phyloP scores from a whole-genome alignment of 2,888 invertebrate species.

The Callyntrura guangdongensis region DNA sequence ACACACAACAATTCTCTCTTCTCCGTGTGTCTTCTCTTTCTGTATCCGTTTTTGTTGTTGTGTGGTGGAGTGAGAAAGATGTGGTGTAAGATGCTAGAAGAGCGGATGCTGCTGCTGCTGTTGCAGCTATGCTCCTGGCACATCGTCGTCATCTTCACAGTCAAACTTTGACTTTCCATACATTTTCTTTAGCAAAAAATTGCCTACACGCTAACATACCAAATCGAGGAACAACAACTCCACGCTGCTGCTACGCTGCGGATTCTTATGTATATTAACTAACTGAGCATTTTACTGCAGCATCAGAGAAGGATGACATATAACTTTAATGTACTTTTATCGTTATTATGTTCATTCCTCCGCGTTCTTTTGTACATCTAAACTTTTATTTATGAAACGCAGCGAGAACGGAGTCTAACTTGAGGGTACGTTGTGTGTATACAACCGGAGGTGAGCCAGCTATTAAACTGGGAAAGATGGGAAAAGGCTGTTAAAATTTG shows the following conservation, averaged over 20 bases:
- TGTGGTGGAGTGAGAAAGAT: slow-evolving; percentile 53
- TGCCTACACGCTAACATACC: not conserved
- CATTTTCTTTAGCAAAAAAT: no score
- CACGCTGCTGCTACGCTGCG: not conserved
- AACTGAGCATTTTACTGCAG: slow-evolving; percentile 2
- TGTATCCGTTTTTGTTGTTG: slow-evolving; percentile 48
- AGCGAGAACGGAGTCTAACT: not conserved
- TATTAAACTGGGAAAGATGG: no score
- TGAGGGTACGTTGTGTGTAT: slow-evolving; percentile 18
- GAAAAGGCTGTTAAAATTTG: slow-evolving; percentile 17
- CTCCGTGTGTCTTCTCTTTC: slow-evolving; percentile 40
- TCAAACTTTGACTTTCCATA: no score
- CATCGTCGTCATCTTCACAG: no score
- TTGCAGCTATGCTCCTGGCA: no score
- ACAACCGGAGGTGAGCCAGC: no score
- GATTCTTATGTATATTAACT: slow-evolving; percentile 32
- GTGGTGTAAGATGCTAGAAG: slow-evolving; percentile 3
- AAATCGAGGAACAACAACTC: not conserved
- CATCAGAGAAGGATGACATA: not conserved
- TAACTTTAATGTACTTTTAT: slow-evolving; percentile 38
- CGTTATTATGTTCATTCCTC: slow-evolving; percentile 33
- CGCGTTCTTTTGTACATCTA: slow-evolving; percentile 18
- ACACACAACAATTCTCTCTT: slow-evolving; percentile 36
- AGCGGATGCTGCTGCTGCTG: slow-evolving; percentile 9
- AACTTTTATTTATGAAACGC: not conserved